Evolutionary conservation across 2,888 invertebrate genomes (phyloP).

Genomic region (Torymus tubicola): DNA sequence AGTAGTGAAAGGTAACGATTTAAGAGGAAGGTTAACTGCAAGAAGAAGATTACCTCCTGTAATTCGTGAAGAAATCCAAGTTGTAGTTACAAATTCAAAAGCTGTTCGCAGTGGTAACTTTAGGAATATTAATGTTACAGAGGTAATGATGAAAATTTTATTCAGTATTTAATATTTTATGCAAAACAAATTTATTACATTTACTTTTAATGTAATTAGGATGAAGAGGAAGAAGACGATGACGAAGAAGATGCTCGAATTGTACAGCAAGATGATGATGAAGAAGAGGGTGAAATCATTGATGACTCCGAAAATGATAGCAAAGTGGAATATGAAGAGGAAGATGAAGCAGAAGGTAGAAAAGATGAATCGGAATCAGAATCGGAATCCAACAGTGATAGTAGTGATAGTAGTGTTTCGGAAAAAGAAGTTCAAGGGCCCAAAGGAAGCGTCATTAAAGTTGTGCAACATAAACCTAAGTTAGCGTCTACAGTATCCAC

Average conservation of each 20-base stretch:
- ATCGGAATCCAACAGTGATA: slow-evolving; percentile 62
- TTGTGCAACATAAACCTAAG: slow-evolving; percentile 77
- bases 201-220: not conserved
- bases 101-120: slow-evolving; percentile 58
- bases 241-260: slow-evolving; percentile 57
- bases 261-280: slow-evolving; percentile 62
- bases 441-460: slow-evolving; percentile 78
- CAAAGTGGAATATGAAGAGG: slow-evolving; percentile 61
- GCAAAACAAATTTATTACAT: too few species aligned
- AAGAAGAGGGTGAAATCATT: slow-evolving; percentile 61
- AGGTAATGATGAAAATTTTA: slow-evolving; percentile 57
- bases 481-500: slow-evolving; percentile 77
- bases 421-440: slow-evolving; percentile 80
- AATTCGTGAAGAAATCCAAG: slow-evolving; percentile 69
- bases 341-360: slow-evolving; percentile 62
- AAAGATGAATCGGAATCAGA: slow-evolving; percentile 44
- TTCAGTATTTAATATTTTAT: not conserved
- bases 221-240: slow-evolving; percentile 58
- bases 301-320: slow-evolving; percentile 59
- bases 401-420: slow-evolving; percentile 66
- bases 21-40: slow-evolving; percentile 67
- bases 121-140: slow-evolving; percentile 62
- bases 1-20: slow-evolving; percentile 63
- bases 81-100: slow-evolving; percentile 70
- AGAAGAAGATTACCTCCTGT: slow-evolving; percentile 61